A percentile compares a stretch with the other conserved stretches of the same genome.
Evolutionary conservation across 2,113 vertebrate species (phyloP).

Genomic region (Lynx canadensis): DNA sequence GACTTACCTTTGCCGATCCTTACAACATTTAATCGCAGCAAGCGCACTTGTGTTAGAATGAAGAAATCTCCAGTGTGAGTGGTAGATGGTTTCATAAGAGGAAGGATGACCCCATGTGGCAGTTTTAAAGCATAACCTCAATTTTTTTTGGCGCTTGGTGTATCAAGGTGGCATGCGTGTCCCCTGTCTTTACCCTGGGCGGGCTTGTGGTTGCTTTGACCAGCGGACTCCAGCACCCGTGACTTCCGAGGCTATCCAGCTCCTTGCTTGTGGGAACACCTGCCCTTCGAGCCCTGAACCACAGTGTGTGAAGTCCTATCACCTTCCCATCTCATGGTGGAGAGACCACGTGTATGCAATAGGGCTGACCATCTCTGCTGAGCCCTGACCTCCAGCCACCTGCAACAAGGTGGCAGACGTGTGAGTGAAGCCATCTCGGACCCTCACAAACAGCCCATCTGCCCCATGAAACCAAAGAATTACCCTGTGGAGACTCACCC

Average conservation of each 20-base stretch:
- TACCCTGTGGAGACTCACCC: neutral
- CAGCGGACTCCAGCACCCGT: neutral
- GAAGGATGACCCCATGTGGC: constrained; percentile 65
- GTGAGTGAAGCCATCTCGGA: neutral
- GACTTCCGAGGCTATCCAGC: neutral
- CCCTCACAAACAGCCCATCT: neutral
- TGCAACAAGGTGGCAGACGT: accelerated
- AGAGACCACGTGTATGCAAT: accelerated
- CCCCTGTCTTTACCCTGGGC: neutral
- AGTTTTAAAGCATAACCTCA: neutral
- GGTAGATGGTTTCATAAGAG: neutral
- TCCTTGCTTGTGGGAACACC: neutral
- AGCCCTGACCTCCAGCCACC: neutral
- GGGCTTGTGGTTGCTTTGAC: neutral
- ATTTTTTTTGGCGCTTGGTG: neutral
- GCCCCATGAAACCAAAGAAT: neutral
- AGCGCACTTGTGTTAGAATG: neutral
- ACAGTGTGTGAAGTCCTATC: neutral
- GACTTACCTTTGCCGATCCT: neutral
- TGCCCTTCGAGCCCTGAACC: neutral
- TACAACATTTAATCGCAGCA: neutral
- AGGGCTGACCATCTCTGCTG: neutral
- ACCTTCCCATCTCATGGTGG: neutral
- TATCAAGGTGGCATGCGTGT: neutral
- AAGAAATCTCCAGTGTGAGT: neutral